These are phyloP conservation scores for Sweltsa coloradensis DNA, from an alignment of 1,140 invertebrate genomes.

Conservation along the genomic window DNA sequence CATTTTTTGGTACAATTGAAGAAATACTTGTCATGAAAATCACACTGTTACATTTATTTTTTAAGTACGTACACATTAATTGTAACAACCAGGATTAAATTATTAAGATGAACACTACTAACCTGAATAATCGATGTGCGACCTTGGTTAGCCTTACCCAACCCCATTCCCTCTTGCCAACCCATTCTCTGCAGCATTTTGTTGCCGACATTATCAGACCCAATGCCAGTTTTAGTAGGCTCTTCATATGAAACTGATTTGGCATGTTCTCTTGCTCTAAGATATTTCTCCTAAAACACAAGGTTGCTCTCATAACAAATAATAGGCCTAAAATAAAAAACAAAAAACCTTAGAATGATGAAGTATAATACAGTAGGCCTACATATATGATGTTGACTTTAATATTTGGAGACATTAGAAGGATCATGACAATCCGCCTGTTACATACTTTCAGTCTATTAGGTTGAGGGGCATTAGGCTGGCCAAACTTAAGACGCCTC, in stretches of 20 bases:
- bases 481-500: conserved; percentile 84
- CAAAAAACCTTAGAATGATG: neutral
- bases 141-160: conserved; percentile 90
- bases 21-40: too few species aligned
- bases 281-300: conserved; percentile 39
- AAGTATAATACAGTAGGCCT: neutral
- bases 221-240: conserved; percentile 59
- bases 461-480: conserved; percentile 62
- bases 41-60: conserved; percentile 3
- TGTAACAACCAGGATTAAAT: neutral
- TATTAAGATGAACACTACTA: conserved; percentile 20
- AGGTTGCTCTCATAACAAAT: neutral
- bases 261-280: conserved; percentile 39
- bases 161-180: conserved; percentile 90
- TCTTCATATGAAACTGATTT: conserved; percentile 40
- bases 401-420: neutral
- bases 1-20: too few species aligned
- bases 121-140: conserved; percentile 83
- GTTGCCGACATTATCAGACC: conserved; percentile 81
- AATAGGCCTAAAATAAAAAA: neutral
- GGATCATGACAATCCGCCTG: neutral
- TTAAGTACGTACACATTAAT: conserved; percentile 1
- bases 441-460: conserved; percentile 45
- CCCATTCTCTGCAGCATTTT: conserved; percentile 97
- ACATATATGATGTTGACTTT: neutral